Evolutionary conservation across 1,140 invertebrate species (phyloP), one percentile per base, ranked within the genome.

Genomic region (Sminthurides bifidus): DNA sequence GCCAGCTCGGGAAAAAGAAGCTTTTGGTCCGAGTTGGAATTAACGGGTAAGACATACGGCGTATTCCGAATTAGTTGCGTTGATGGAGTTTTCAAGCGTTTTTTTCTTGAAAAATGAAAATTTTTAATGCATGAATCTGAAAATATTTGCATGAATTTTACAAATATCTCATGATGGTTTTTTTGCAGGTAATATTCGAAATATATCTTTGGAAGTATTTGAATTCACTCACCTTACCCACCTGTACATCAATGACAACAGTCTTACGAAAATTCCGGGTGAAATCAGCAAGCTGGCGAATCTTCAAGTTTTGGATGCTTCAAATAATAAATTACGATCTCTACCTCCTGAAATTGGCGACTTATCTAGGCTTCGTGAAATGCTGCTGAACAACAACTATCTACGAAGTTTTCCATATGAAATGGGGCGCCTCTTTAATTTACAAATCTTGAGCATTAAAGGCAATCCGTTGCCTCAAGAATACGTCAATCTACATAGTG

Each of bases 341-440:
- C 74, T 98, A 66, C 95, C 95, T 58, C 80, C 91, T 43, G 92
- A 97, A 77, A 77, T 98, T 41, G 93, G 94, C 57, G 92, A 97
- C 71, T 81, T 98, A 67, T 85, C 92, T 70, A 81, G 85, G 69
- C 80, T 96, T 64, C 89, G 89, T 73, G 93, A 98, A 75, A 77
- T 98, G 62, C 79, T 92, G 66, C 76, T 98, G 51, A 90, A 88
- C 72, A 84, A 97, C 74, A 98, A 98, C 75, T 84, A 83, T 68
- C 77, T 99, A 59, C 79, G 92, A 46, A 81, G 85, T 60, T 76
- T 99, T 66, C 95, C 95, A 2, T 96, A 89, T 73, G 93, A 98
- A 74, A 77, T 99, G 65, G 95, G 95, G 61, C 95, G 94, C 74
- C 79, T 98, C 59, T 98, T 98, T 74, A 91, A 96, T 73, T 77